Evolutionary conservation across 1,140 invertebrate genomes (phyloP), one percentile per base, ranked within the genome.

Genomic region (Arctopsyche grandis): DNA sequence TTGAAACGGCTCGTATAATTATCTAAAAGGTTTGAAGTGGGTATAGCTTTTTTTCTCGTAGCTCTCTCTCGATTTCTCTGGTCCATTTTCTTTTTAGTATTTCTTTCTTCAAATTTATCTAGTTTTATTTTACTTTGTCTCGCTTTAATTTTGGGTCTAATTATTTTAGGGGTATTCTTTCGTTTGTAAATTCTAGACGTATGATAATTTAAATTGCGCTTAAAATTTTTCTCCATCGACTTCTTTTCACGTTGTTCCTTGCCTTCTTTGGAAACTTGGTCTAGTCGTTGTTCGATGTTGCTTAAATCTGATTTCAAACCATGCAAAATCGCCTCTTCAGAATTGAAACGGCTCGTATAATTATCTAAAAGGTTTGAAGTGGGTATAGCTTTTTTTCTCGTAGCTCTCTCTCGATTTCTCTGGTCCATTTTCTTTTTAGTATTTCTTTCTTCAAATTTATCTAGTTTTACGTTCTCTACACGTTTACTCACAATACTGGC

Each of bases 381-480:
- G 9, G 9, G 21, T 19, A 60, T 19, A 21, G 7, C 16, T 7
- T 60, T 60, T 60, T 60, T 60, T 60, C 16, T 60, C 21, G 21
- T 21, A 10, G 56, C 56, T 19, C 19, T n/a, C 3, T 16, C 56
- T 19, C 21, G 56, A 60, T 60, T 16, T 60, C 19, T 10, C 19
- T 16, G 56, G 16, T 60, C 56, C 16, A 19, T 21, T 9, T 60
- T 60, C 21, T 60, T 60, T 19, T 5, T 19, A 21, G 1, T 60
- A 9, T 60, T 60, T 19, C 56, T 60, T 60, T 60, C 56, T 60
- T 60, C 56, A 19, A 19, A 60, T 60, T 60, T 60, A 19, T 60
- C 19, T 21, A 9, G 9, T 21, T 60, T 60, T 19, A 19, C 19
- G 9, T 60, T 16, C 9, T 60, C 16, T 19, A 60, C 5, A 9